Evolutionary conservation across 2,888 invertebrate species (phyloP), one percentile per base, ranked within the genome.

Genomic region (Acrobasis consociella): DNA sequence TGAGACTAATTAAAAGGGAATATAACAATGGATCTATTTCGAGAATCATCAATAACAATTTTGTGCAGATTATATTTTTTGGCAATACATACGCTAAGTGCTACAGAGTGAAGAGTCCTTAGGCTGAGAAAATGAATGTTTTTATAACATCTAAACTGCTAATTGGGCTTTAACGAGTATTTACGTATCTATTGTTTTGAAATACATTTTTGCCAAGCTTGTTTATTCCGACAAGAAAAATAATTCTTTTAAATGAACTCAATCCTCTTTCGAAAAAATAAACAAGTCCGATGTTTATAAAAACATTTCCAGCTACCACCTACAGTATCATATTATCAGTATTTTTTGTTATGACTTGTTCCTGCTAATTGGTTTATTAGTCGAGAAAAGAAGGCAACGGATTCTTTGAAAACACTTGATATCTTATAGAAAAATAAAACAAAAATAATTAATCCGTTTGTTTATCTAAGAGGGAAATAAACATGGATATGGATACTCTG

Each of bases 331-430:
- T 52, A 52, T 62, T 62, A 58, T 49, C 39, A 10, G 10, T 60
- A n/a, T 31, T 59, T 60, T 60, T 60, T 60, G 59, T 60, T 60
- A 38, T 60, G 50, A 50, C 39, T 60, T 50, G 16, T 17, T n/a
- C 22, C 50, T 50, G 50, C 59, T 60, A 62, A 61, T 62, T 49
- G 62, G 64, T 51, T 58, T 56, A 60, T 50, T 50, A 51, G 59
- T 46, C 46, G 38, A 60, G 58, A 50, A 62, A 39, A 37, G 37
- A 39, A 64, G 61, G 17, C 51, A 56, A 59, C 17, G 31, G 46
- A 9, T 59, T 59, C 37, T 16, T 15, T 16, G 49, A 38, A 59
- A 59, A 50, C 50, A 60, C 50, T 15, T 9, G 58, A 37, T 39
- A 38, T 52, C 52, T 11, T 2, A 46, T n/a, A 13, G 46, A 46